Evolutionary conservation across 1,140 invertebrate species (phyloP).

Genomic region (Diuraphis noxia): DNA sequence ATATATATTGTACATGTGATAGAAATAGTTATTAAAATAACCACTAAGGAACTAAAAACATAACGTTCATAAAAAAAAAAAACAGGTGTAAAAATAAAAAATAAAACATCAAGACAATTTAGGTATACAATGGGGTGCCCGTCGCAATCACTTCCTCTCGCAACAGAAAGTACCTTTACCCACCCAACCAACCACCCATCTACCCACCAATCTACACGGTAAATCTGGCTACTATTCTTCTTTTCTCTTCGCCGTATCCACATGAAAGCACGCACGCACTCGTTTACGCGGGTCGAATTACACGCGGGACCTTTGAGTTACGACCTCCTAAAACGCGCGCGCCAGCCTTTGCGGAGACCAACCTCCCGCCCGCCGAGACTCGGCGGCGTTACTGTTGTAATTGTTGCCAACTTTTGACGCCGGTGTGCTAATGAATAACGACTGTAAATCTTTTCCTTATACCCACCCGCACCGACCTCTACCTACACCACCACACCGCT

Average conservation of each 20-base stretch:
- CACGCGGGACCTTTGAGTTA: conserved; percentile 33
- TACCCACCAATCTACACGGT: background rate
- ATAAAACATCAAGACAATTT: background rate
- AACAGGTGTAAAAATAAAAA: background rate
- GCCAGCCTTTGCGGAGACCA: background rate
- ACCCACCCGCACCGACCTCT: background rate
- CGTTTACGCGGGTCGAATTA: background rate
- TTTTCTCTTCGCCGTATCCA: background rate
- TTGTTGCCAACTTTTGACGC: conserved; percentile 51
- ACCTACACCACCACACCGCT: too few species aligned
- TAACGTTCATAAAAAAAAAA: background rate
- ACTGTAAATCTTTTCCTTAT: conserved; percentile 45
- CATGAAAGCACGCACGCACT: background rate
- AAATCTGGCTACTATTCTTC: background rate
- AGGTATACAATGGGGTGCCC: background rate
- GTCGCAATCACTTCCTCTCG: background rate
- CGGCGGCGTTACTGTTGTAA: background rate
- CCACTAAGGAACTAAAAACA: background rate
- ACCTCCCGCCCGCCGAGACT: background rate
- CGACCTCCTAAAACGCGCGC: conserved; percentile 18
- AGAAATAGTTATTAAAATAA: background rate
- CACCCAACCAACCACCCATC: background rate
- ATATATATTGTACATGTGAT: background rate
- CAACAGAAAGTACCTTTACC: background rate
- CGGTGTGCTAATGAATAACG: conserved; percentile 49